Percentiles rank a stretch among this genome's conserved stretches.
phyloP scores from a whole-genome alignment of 2,113 vertebrate genomes.

The Recurvirostra avosetta region DNA sequence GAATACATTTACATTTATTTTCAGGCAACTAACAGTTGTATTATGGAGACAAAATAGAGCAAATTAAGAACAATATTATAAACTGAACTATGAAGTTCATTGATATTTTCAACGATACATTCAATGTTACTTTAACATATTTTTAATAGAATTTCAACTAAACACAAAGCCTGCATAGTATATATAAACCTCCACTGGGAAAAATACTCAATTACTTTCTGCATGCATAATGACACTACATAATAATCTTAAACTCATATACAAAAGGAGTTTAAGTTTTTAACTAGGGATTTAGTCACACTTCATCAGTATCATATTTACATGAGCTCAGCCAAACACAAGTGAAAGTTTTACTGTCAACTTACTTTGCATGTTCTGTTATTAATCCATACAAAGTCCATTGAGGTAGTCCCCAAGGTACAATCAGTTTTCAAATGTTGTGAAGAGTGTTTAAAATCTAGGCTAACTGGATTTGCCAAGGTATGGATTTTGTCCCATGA shows the following conservation, averaged over 20 bases:
- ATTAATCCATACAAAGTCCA: slow-evolving; percentile 58
- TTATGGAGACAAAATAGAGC: neutral
- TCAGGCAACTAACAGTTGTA: neutral
- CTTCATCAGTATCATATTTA: slow-evolving; percentile 66
- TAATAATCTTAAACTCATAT: neutral
- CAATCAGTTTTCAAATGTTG: slow-evolving; percentile 25
- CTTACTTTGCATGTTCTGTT: slow-evolving; percentile 63
- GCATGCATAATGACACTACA: slow-evolving; percentile 2
- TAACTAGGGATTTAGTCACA: slow-evolving; percentile 66
- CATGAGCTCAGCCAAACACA: slow-evolving; percentile 52
- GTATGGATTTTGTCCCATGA: slow-evolving; percentile 47
- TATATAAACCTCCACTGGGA: neutral
- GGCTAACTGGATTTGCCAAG: slow-evolving; percentile 63
- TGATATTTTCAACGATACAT: neutral
- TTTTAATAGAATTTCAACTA: slow-evolving; percentile 17
- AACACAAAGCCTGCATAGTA: neutral
- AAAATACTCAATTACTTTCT: neutral
- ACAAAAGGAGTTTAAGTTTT: slow-evolving; percentile 37
- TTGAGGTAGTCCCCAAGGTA: slow-evolving; percentile 39
- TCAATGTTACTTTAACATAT: neutral
- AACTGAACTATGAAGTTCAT: neutral
- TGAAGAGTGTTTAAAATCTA: slow-evolving; percentile 51
- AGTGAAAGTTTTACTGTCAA: slow-evolving; percentile 70
- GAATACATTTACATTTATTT: neutral
- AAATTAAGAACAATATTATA: neutral